These are phyloP conservation scores for Adoxophyes honmai DNA, from an alignment of 1,140 invertebrate species.

Conservation along the genomic window DNA sequence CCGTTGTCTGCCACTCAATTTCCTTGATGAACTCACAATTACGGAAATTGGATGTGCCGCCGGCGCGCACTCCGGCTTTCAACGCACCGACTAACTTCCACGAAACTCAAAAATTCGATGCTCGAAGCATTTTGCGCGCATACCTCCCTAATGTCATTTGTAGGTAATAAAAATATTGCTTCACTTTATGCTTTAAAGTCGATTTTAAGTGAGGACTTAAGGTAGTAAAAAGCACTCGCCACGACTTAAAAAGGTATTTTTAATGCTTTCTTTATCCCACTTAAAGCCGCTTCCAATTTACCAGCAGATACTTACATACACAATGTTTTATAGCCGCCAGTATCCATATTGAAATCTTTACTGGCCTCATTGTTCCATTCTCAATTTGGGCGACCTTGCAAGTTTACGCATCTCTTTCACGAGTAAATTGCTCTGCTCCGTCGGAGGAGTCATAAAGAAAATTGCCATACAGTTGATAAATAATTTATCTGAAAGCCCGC, in stretches of 20 bases:
- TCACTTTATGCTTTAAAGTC: not conserved
- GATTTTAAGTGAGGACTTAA: no score
- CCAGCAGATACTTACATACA: not conserved
- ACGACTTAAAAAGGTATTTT: not conserved
- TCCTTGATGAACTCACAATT: conserved; percentile 70
- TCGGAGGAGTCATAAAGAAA: conserved; percentile 77
- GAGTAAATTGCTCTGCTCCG: conserved; percentile 73
- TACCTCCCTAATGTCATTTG: not conserved
- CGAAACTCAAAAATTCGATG: not conserved
- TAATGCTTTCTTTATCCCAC: not conserved
- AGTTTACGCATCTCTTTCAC: conserved; percentile 73
- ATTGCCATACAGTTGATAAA: conserved; percentile 77
- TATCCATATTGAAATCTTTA: conserved; percentile 55
- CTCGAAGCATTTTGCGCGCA: not conserved
- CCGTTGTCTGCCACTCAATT: conserved; percentile 61
- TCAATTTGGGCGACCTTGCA: conserved; percentile 69
- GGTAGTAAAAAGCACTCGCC: not conserved
- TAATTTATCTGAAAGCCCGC: conserved; percentile 75
- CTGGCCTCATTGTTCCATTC: conserved; percentile 53
- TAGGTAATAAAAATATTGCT: not conserved
- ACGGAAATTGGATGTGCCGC: conserved; percentile 61
- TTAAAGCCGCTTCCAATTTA: conserved; percentile 2
- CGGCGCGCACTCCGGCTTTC: conserved; percentile 14
- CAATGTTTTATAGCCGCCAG: conserved; percentile 9
- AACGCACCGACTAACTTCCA: conserved; percentile 1